Base-by-base conservation (phyloP, 2,888 invertebrate genomes). In the Himalopsyche tibetana region DNA sequence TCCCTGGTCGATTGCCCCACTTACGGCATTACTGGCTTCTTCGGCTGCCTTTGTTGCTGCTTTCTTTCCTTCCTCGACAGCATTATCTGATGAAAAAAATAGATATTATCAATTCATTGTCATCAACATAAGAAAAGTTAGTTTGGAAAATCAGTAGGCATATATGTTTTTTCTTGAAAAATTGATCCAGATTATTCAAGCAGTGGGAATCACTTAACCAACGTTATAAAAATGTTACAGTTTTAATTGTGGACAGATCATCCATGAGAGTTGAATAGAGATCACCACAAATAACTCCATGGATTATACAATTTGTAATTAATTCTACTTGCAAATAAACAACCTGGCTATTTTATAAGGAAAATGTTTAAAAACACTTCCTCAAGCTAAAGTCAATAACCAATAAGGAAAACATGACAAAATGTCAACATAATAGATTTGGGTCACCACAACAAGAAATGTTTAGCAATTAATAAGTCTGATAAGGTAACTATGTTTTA, bases 11-110 rank as follows among this genome's bases (percentile, higher is more conserved):
- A 93, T 92, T 11, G 92, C 91, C 89, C 91, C 91, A 90, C 90
- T 90, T 83, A 93, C 91, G 0, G 93, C 92, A 87, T 92, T 92
- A 89, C 91, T 91, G 45, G 93, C 94, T 89, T 94, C 93, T 4
- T 92, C 89, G 0, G 93, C 92, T 0, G 93, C 93, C 87, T 93
- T 93, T 89, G 93, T 92, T 0, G 93, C 93, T 17, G 93, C 93
- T 87, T 92, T 93, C 90, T 93, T 93, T 0, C 93, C 93, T 88
- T 93, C 93, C 86, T 93, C 92, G 6, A 93, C 90, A 2, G 93
- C 93, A 45, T 91, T 91, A 87, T 91, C 93, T 93, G 89, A 0
- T 82, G 79, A 82, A 19, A 9, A 28, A 51, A 82, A 51, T 17
- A 8, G 15, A 82, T 38, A 42, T 55, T 2, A 42, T 42, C 8